phyloP scores from a whole-genome alignment of 1,140 invertebrate genomes.

The Hermetia illucens region DNA sequence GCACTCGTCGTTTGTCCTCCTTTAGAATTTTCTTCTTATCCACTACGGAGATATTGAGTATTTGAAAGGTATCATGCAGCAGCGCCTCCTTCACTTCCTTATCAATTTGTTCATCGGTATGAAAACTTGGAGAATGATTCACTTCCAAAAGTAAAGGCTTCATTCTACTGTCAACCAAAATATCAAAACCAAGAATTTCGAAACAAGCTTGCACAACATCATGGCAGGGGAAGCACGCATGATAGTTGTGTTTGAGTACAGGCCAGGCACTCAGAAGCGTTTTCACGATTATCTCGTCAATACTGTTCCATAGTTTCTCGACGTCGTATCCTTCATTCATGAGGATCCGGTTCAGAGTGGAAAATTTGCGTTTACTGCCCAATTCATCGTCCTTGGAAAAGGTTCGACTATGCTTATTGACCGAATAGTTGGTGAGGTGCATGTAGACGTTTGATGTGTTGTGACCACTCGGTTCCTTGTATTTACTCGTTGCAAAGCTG shows the following conservation, averaged over 20 bases:
- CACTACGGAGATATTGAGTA: slow-evolving; percentile 67
- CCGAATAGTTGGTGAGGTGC: slow-evolving; percentile 95
- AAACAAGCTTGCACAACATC: slow-evolving; percentile 75
- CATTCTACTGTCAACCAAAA: slow-evolving; percentile 70
- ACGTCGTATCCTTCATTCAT: slow-evolving; percentile 53
- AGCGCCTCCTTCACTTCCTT: slow-evolving; percentile 69
- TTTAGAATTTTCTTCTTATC: slow-evolving; percentile 61
- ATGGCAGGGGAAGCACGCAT: slow-evolving; percentile 74
- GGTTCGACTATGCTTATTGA: slow-evolving; percentile 77
- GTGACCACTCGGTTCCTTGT: slow-evolving; percentile 59
- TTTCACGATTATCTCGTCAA: slow-evolving; percentile 84
- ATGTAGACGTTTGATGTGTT: slow-evolving; percentile 82
- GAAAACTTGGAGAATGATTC: slow-evolving; percentile 85
- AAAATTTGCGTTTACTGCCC: slow-evolving; percentile 76
- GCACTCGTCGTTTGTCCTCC: slow-evolving; percentile 51
- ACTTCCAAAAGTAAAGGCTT: slow-evolving; percentile 78
- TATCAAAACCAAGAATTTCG: slow-evolving; percentile 79
- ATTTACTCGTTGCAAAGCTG: slow-evolving; percentile 75
- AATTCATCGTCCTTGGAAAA: slow-evolving; percentile 52
- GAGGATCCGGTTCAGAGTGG: slow-evolving; percentile 63
- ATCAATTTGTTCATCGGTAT: slow-evolving; percentile 71
- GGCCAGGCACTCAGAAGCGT: slow-evolving; percentile 74
- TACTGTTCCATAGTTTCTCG: slow-evolving; percentile 58
- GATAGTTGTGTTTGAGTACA: slow-evolving; percentile 74
- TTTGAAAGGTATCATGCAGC: slow-evolving; percentile 65